Conservation (phyloP, 2,888 invertebrate species). For the Amphiduros pacificus region DNA sequence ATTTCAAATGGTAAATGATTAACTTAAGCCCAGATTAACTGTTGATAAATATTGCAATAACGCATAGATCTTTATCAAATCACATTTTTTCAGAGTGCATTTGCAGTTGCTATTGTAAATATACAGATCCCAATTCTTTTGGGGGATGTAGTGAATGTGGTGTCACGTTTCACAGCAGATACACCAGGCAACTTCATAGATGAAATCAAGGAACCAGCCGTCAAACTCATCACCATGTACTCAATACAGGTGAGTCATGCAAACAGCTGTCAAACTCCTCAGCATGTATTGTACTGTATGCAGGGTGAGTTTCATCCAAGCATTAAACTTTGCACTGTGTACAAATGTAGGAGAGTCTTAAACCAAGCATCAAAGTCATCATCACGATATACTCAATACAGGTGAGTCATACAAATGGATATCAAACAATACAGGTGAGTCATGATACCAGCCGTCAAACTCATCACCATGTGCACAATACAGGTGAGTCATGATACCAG, state of each 20-base stretch:
- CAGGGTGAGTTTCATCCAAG: too few relatives aligned
- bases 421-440: too few relatives aligned
- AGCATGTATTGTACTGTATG: background rate
- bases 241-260: slow-evolving; percentile 69
- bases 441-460: too few relatives aligned
- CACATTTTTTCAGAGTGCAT: slow-evolving; percentile 74
- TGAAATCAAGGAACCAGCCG: slow-evolving; percentile 66
- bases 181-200: slow-evolving; percentile 38
- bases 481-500: too few relatives aligned
- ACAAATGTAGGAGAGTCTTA: too few relatives aligned
- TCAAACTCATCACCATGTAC: slow-evolving; percentile 72
- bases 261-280: background rate
- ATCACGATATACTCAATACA: slow-evolving; percentile 74
- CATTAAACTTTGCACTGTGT: too few relatives aligned
- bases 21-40: too few relatives aligned
- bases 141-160: slow-evolving; percentile 80
- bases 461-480: too few relatives aligned
- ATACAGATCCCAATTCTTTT: slow-evolving; percentile 85
- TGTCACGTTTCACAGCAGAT: slow-evolving; percentile 63
- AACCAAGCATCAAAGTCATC: slow-evolving; percentile 69
- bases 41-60: too few relatives aligned
- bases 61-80: background rate
- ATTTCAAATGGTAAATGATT: too few relatives aligned
- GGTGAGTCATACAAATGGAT: slow-evolving; percentile 64
- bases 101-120: slow-evolving; percentile 84